A percentile compares a stretch with the other conserved stretches of the same genome.
Evolutionary conservation across 2,113 vertebrate species (phyloP).

Genomic region (Dryoscopus gambensis): DNA sequence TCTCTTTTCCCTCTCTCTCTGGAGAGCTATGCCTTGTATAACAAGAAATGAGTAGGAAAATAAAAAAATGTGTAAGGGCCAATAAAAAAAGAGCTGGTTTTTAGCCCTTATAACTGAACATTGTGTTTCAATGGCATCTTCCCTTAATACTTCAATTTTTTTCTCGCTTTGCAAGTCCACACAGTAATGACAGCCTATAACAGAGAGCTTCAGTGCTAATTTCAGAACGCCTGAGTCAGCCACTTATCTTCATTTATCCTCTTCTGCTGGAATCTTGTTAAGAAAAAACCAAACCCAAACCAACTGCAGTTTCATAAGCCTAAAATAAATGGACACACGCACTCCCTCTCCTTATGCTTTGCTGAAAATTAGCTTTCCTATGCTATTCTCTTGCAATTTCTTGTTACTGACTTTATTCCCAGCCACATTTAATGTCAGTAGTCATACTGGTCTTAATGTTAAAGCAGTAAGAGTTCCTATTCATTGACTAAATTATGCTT

Average conservation of each 20-base stretch:
- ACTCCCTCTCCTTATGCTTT: not conserved
- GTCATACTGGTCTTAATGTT: not conserved
- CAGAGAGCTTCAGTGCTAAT: not conserved
- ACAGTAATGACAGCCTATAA: not conserved
- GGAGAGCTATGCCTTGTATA: not conserved
- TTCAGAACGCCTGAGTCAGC: conserved; percentile 45
- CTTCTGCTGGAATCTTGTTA: not conserved
- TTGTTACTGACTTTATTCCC: not conserved
- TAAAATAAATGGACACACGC: not conserved
- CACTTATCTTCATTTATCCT: conserved; percentile 43
- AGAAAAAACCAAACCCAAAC: not conserved
- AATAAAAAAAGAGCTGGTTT: not conserved
- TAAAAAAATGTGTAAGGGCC: not conserved
- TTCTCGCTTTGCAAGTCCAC: conserved; percentile 12
- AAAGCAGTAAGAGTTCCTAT: not conserved
- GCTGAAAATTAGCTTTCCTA: not conserved
- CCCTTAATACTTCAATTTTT: conserved; percentile 6
- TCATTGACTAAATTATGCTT: not conserved
- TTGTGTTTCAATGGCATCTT: conserved; percentile 18
- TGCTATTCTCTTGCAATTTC: not conserved
- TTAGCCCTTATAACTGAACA: not conserved
- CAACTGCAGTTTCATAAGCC: not conserved
- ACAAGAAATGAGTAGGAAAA: not conserved
- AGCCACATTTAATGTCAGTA: not conserved
- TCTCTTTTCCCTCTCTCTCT: not conserved